Evolutionary conservation across 2,113 vertebrate species (phyloP), one percentile per base, ranked within the genome.

Genomic region (Callaeas wilsoni): DNA sequence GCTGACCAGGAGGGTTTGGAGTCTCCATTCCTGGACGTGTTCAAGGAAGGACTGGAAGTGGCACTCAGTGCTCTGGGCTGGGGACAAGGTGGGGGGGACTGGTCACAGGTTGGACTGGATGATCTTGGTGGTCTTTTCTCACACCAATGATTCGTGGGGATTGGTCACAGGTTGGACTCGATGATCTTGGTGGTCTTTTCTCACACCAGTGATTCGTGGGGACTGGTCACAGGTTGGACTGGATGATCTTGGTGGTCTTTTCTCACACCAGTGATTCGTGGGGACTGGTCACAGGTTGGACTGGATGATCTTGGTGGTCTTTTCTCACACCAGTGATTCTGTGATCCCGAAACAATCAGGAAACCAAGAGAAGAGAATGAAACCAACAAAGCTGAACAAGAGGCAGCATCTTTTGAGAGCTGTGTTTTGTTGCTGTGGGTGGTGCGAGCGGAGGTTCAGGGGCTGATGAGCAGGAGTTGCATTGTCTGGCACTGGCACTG

Each of bases 271-370:
- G n/a, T n/a, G n/a, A n/a, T n/a, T n/a, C n/a, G n/a, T n/a, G n/a
- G n/a, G n/a, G n/a, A 46, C 13, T 0, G 3, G 16, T 1, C 60
- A 52, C 37, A 19, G 15, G 1, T 2, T 13, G 27, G 2, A 12
- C 37, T 32, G 1, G 5, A 3, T 10, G 11, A 7, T 13, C 46
- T 15, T 9, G 16, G 37, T n/a, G 10, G 1, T 7, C 23, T 21
- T 52, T n/a, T 25, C 69, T 68, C 30, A 7, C 23, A 7, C 47
- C 47, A 25, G 0, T 6, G 10, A 35, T 47, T 30, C 53, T 7
- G 12, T 32, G n/a, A 93, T 52, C 86, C 64, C 64, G 81, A 41
- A 37, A 7, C 30, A 21, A 62, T 12, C 1, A 1, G 50, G 35
- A 81, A 83, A 16, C 12, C n/a, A 4, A 9, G 71, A 16, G 13